Conservation (phyloP, 2,888 invertebrate genomes). For the Stramonita haemastoma region DNA sequence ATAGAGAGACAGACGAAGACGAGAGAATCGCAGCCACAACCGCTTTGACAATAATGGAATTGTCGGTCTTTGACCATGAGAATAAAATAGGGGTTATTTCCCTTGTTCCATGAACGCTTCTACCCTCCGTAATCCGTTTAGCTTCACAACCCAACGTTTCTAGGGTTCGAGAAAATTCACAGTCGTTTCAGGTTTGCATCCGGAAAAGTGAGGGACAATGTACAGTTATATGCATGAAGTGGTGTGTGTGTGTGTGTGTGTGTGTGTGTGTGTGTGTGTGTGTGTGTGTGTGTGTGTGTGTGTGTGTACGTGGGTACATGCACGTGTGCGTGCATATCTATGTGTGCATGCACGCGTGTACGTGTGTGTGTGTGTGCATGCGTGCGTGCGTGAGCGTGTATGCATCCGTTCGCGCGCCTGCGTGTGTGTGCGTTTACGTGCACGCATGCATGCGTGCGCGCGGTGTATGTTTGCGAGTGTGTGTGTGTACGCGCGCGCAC, state of each 20-base stretch:
- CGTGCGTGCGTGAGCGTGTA: not conserved
- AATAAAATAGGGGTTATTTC: too few species aligned
- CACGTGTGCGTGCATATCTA: not conserved
- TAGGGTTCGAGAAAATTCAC: too few species aligned
- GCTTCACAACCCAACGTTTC: too few species aligned
- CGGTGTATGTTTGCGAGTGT: not conserved
- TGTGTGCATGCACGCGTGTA: not conserved
- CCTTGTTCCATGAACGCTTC: too few species aligned
- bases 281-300: not conserved
- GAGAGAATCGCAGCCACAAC: not conserved
- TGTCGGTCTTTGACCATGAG: too few species aligned
- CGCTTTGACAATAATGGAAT: not conserved
- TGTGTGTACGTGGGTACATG: not conserved
- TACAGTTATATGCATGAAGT: not conserved
- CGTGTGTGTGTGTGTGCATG: not conserved
- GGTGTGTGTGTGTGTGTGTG: constrained; percentile 16
- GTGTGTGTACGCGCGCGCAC: too few species aligned
- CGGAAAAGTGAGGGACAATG: not conserved
- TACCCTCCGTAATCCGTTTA: too few species aligned
- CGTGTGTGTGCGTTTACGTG: not conserved
- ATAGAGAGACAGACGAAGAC: not conserved
- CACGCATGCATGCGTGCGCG: not conserved
- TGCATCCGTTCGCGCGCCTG: not conserved
- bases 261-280: not conserved
- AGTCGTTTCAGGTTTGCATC: too few species aligned